phyloP scores from a whole-genome alignment of 2,888 invertebrate species.

The Dilophus febrilis region DNA sequence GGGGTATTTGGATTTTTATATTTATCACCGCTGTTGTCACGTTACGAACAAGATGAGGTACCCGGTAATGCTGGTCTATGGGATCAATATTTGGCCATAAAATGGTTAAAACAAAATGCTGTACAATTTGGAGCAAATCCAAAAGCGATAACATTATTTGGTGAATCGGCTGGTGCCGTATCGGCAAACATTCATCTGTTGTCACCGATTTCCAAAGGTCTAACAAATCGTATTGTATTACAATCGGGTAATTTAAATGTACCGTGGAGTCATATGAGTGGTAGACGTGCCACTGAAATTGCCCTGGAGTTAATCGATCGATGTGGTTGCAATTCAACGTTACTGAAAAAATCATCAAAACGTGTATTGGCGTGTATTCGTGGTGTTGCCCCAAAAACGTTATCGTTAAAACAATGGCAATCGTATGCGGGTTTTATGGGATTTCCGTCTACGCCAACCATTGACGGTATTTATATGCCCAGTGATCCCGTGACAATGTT shows the following conservation, averaged over 20 bases:
- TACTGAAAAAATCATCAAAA: conserved; percentile 48
- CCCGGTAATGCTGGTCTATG: conserved; percentile 76
- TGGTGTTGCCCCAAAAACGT: conserved; percentile 70
- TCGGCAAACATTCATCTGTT: conserved; percentile 70
- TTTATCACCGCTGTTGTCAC: conserved; percentile 34
- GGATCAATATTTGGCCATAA: conserved; percentile 86
- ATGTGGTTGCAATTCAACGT: conserved; percentile 69
- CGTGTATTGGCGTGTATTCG: conserved; percentile 78
- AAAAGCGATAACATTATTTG: conserved; percentile 79
- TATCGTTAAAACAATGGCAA: conserved; percentile 82
- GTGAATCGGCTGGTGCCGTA: conserved; percentile 90
- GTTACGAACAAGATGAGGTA: conserved; percentile 27
- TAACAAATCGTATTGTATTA: conserved; percentile 76
- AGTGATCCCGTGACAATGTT: conserved; percentile 74
- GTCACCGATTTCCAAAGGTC: conserved; percentile 73
- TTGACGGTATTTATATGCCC: conserved; percentile 75
- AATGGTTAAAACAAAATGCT: conserved; percentile 87
- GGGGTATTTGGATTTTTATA: conserved; percentile 92
- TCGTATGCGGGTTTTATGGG: conserved; percentile 77
- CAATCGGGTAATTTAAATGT: conserved; percentile 91
- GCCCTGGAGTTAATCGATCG: conserved; percentile 68
- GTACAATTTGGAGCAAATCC: conserved; percentile 84
- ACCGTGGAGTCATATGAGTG: conserved; percentile 90
- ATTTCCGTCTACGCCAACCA: conserved; percentile 80
- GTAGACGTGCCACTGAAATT: conserved; percentile 67